phyloP scores from a whole-genome alignment of 2,888 invertebrate species.

The Desoria tigrina region DNA sequence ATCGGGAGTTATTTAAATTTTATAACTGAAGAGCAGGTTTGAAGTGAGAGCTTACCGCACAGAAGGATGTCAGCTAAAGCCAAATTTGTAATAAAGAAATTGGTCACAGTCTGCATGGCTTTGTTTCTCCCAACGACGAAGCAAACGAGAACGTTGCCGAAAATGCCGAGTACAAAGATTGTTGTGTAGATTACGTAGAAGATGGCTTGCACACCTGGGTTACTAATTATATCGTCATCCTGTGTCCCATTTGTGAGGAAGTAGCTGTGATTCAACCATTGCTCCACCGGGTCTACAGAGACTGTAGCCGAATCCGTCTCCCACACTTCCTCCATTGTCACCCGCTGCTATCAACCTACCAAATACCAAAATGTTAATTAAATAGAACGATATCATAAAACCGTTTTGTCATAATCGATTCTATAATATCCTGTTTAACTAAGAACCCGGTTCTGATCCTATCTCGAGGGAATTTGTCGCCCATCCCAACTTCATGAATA shows the following conservation, averaged over 20 bases:
- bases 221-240: constrained; percentile 64
- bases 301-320: constrained; percentile 19
- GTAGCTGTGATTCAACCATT: constrained; percentile 25
- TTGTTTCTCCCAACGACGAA: constrained; percentile 89
- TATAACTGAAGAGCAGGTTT: constrained; percentile 7
- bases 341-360: too few species aligned
- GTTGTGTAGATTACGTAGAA: constrained; percentile 74
- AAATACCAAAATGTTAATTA: too few species aligned
- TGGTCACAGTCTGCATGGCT: constrained; percentile 97
- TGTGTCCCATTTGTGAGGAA: constrained; percentile 23
- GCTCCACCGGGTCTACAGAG: constrained; percentile 11
- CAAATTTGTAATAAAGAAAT: constrained; percentile 93
- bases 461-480: too few species aligned
- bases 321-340: neutral
- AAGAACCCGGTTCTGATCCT: too few species aligned
- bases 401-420: too few species aligned
- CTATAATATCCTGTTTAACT: too few species aligned
- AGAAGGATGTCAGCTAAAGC: constrained; percentile 92
- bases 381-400: too few species aligned
- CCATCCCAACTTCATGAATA: too few species aligned
- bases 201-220: constrained; percentile 69
- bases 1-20: neutral
- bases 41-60: too few species aligned
- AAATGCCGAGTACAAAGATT: constrained; percentile 84
- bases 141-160: constrained; percentile 88